phyloP scores from a whole-genome alignment of 2,797 vertebrate species.

The Atherinosoma microstoma region DNA sequence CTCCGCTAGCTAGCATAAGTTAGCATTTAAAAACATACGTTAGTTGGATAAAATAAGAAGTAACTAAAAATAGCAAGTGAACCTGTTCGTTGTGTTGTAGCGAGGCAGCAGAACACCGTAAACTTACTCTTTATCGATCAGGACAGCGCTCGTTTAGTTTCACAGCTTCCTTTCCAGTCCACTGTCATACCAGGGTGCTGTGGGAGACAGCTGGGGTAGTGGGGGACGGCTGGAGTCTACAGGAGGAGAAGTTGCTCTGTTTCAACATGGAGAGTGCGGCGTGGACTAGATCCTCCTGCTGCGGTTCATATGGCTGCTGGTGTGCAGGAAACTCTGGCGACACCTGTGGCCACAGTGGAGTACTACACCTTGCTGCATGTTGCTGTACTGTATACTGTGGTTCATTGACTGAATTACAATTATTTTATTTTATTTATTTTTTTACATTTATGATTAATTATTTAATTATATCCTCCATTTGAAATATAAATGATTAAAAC shows the following conservation, averaged over 20 bases:
- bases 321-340: conserved; percentile 42
- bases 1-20: conserved; percentile 44
- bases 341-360: conserved; percentile 49
- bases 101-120: conserved; percentile 5
- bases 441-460: too few species aligned
- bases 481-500: too few species aligned
- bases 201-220: conserved; percentile 22
- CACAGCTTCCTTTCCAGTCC: conserved; percentile 41
- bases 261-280: conserved; percentile 75
- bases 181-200: conserved; percentile 62
- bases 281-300: conserved; percentile 50
- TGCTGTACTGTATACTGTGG: neutral
- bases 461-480: too few species aligned
- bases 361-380: conserved; percentile 23
- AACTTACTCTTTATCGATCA: conserved; percentile 69
- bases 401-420: too few species aligned
- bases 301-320: conserved; percentile 21
- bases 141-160: conserved; percentile 38
- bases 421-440: neutral
- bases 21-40: conserved; percentile 34
- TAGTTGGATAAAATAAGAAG: conserved; percentile 24
- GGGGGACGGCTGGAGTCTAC: conserved; percentile 34
- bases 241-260: conserved; percentile 66
- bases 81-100: conserved; percentile 15
- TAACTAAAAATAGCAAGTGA: conserved; percentile 60